These are phyloP conservation scores for Piprites chloris DNA, from an alignment of 2,113 vertebrate genomes.

Conservation along the genomic window DNA sequence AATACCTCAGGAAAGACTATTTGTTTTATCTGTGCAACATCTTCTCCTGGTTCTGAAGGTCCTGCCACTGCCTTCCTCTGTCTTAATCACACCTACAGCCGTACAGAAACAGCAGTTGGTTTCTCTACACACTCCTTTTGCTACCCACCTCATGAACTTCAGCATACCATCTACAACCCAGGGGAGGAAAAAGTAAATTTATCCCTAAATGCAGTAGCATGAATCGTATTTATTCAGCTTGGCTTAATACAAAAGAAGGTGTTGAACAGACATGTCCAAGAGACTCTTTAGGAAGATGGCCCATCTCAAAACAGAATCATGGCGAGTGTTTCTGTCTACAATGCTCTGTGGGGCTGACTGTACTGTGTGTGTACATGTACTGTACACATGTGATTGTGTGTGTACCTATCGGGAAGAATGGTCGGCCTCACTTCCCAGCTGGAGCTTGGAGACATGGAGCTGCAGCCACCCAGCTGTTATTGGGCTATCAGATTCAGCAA, in stretches of 20 bases:
- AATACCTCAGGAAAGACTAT: neutral
- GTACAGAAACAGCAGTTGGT: neutral
- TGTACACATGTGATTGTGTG: neutral
- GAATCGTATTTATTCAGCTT: neutral
- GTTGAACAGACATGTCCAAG: neutral
- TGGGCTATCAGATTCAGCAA: neutral
- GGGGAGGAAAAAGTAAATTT: neutral
- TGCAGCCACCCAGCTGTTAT: neutral
- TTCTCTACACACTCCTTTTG: neutral
- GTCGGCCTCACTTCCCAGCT: neutral
- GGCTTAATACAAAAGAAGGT: neutral
- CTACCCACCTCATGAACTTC: neutral
- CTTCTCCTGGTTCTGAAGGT: neutral
- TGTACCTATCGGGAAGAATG: neutral
- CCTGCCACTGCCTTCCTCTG: neutral
- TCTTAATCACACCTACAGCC: neutral
- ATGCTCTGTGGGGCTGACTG: neutral
- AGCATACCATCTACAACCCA: neutral
- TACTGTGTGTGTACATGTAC: accelerated
- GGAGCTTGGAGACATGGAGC: neutral
- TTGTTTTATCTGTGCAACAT: neutral
- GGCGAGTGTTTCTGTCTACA: neutral
- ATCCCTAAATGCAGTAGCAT: neutral
- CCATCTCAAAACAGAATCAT: neutral
- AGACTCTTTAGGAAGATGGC: neutral